These are phyloP conservation scores for Pundamilia nyererei DNA, from an alignment of 2,113 vertebrate genomes.

Conservation along the genomic window DNA sequence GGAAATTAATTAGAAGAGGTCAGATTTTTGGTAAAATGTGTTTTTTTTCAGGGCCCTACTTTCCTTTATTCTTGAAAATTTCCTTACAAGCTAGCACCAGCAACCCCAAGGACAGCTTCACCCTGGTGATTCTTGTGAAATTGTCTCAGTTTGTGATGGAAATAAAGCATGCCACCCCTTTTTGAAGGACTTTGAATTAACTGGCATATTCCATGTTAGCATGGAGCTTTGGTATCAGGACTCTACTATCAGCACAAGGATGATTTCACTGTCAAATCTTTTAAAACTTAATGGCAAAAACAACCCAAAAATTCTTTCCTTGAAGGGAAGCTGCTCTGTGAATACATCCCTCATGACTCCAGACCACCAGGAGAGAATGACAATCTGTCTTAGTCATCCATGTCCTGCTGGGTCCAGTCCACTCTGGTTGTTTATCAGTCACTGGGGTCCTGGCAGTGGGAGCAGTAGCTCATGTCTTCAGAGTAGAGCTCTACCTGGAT, in stretches of 20 bases:
- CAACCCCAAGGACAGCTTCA: background rate
- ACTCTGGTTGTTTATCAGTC: slow-evolving; percentile 59
- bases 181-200: background rate
- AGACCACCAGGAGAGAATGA: background rate
- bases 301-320: background rate
- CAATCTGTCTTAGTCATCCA: background rate
- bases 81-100: background rate
- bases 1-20: background rate
- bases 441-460: slow-evolving; percentile 77
- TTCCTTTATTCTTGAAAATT: background rate
- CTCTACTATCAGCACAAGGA: background rate
- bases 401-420: background rate
- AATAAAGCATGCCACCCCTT: background rate
- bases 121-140: background rate
- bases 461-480: slow-evolving; percentile 81
- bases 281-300: background rate
- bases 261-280: background rate
- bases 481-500: slow-evolving; percentile 87
- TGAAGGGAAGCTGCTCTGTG: background rate
- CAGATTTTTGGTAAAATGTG: background rate
- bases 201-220: background rate
- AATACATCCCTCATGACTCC: background rate
- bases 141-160: background rate
- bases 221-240: background rate
- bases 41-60: background rate